Base-by-base conservation (phyloP, 2,888 invertebrate genomes). In the Orthonevra nobilis region DNA sequence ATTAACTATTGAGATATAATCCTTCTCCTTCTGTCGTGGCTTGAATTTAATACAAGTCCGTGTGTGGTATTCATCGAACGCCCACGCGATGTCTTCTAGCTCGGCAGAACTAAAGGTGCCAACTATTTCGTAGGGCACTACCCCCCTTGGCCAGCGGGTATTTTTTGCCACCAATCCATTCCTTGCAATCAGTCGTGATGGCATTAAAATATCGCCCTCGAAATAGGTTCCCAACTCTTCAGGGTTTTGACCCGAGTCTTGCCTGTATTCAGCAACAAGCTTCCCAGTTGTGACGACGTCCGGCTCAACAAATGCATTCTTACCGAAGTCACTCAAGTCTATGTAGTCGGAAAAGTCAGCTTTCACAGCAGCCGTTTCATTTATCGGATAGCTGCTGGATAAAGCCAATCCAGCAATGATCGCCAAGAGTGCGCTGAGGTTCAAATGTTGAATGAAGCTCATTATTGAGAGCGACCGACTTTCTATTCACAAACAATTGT, bases 221-320 rank as follows among this genome's bases (percentile, higher is more conserved):
- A 91, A 90, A 84, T 95, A 95, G n/a, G 91, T 91, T 0, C 95
- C 94, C 83, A 93, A 86, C 85, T 96, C 95, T 85, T 96, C 95
- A 0, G 95, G 95, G 85, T 95, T 95, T 81, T 91, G 89, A 0
- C 34, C 26, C 0, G 75, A 84, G 2, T 75, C 30, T 0, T 40
- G 7, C 9, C 64, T 69, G 23, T 82, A 75, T 1, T 81, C 69
- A 0, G 81, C 82, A 0, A 86, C 82, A 20, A 83, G 38, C 1
- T 56, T 56, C 0, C 84, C 84, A 0, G 84, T 84, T 0, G 60
- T 83, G 74, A 85, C 84, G 12, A 87, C 89, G 12, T 89, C 90
- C 0, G 92, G 92, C 6, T 84, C 64, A 4, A 92, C 91, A 82
- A 89, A 92, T 0, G 85, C 79, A 0, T 63, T 73, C 0, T 81